Evolutionary conservation across 2,113 vertebrate genomes (phyloP).

Genomic region (Bujurquina vittata): DNA sequence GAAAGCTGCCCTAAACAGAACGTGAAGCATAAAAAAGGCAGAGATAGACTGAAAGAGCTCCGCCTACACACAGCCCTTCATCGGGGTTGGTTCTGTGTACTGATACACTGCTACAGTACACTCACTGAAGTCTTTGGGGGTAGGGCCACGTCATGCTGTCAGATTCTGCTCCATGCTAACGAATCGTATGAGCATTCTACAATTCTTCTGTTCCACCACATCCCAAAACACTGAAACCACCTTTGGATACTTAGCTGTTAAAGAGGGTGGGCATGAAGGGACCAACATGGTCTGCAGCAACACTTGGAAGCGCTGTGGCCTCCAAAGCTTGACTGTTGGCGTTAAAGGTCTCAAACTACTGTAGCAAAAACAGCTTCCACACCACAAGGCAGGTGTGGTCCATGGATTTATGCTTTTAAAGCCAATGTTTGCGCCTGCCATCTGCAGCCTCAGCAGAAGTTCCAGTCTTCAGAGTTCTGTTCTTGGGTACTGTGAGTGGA

Average conservation of each 20-base stretch:
- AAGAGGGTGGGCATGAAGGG: neutral
- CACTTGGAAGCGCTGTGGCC: neutral
- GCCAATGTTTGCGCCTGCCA: neutral
- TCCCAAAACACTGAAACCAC: neutral
- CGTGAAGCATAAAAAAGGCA: neutral
- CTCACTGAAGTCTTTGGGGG: neutral
- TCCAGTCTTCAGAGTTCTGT: neutral
- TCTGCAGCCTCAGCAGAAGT: slow-evolving; percentile 1
- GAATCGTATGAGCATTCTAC: neutral
- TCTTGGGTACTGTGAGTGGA: neutral
- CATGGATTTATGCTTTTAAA: neutral
- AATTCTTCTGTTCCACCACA: neutral
- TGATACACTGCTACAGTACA: neutral
- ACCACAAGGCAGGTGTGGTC: neutral
- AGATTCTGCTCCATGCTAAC: neutral
- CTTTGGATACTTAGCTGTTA: neutral
- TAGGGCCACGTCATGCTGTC: neutral
- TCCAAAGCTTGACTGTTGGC: neutral
- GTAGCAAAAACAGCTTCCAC: neutral
- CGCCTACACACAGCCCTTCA: neutral
- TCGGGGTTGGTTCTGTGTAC: neutral
- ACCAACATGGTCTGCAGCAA: neutral
- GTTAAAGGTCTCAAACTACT: neutral
- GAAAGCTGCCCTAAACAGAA: slow-evolving; percentile 6
- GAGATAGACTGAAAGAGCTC: neutral